Base-by-base conservation (phyloP, 2,797 vertebrate species). In the Limnodromus scolopaceus region DNA sequence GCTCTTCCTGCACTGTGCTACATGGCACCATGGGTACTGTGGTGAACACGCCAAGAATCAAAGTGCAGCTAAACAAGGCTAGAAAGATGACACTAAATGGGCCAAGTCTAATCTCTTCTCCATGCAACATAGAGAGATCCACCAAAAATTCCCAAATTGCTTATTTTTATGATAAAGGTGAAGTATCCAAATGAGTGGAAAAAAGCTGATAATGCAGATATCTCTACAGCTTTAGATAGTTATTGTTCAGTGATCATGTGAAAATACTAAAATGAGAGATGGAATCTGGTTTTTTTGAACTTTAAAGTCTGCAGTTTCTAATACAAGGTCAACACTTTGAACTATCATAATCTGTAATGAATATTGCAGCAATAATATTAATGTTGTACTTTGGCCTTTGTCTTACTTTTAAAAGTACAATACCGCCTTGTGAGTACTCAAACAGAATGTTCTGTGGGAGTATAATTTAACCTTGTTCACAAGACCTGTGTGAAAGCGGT, bases 11-110 rank as follows among this genome's bases (percentile, higher is more conserved):
- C 46, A 5, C 16, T 7, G 1, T 5, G 15, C 28, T 23, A 12
- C 13, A 4, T 1, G 0, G 36, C n/a, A 17, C 16, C 19, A 1
- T 5, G 36, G 23, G 3, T 30, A 39, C 30, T 19, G 30, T 7
- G 38, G 65, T 3, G 16, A 49, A 16, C 6, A 6, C 0, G 2
- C 41, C 30, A 49, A 36, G 39, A 63, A 43, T 8, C 48, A 23
- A 58, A 36, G 48, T 9, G 39, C 63, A 49, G 53, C 3, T 19
- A 34, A 63, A 36, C 13, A 61, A 23, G 30, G 64, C 54, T 41
- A 2, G 23, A 12, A 82, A 10, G 10, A 6, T 45, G 15, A 32
- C 15, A 14, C 30, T 23, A 19, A 16, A 2, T 2, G 13, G 36
- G 58, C 63, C 1, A 19, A 51, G 46, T 20, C 66, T 30, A 4